Evolutionary conservation across 2,888 invertebrate genomes (phyloP), one percentile per base, ranked within the genome.

Genomic region (Drosophila meridionalis): DNA sequence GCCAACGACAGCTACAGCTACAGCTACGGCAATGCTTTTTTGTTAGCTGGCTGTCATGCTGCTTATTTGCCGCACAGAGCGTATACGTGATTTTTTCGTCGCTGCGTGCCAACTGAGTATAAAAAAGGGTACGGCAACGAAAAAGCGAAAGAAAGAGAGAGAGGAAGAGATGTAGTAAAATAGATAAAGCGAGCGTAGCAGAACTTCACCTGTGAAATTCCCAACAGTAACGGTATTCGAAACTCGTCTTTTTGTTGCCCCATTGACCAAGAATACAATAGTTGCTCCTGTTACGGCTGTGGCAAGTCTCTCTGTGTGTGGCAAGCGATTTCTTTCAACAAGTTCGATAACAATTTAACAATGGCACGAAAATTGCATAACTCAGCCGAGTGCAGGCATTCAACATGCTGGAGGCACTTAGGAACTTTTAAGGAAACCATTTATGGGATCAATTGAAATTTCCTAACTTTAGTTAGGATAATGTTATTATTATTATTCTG

Each of bases 31-130:
- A 53, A 38, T 14, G 38, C 43, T 26, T 28, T 32, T 55, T 58
- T 43, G 14, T 66, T 61, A 43, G 62, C 47, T 43, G 36, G 3
- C 48, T 68, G 73, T 69, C 83, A 52, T 26, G 52, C 20, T 69
- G 68, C 80, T 82, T 83, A 73, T 78, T 87, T 86, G 71, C 40
- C 78, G 70, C 61, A 80, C 69, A 63, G 65, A 60, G 75, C 80
- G 80, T 83, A 88, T 87, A 88, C 89, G 90, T 90, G 88, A 86
- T 90, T 83, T 81, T 73, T 74, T 59, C 58, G 66, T 53, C 69
- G 73, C 74, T 85, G 89, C 86, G 88, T 89, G 89, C 71, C 68
- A 80, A 79, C 48, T 8, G 68, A 61, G 73, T 56, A 84, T 89
- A 87, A 89, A 67, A 64, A 50, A 36, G 58, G 8, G 30, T n/a